phyloP scores from a whole-genome alignment of 2,113 vertebrate species.

The Spheniscus mendiculus region DNA sequence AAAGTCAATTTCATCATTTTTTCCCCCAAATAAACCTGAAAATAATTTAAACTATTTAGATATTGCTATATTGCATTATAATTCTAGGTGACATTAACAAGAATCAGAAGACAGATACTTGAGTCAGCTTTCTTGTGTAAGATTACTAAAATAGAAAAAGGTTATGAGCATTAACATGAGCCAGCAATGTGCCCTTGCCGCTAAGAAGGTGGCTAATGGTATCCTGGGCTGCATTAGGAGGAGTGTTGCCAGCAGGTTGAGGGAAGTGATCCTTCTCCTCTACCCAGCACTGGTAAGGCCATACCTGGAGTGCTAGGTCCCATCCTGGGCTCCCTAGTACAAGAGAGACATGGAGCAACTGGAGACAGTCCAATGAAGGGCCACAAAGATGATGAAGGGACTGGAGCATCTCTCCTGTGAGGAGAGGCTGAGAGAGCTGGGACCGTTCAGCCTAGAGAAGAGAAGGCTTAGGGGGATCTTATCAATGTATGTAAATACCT shows the following conservation, averaged over 20 bases:
- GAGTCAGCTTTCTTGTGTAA: neutral
- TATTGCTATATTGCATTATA: neutral
- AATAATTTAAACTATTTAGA: neutral
- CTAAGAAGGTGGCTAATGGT: neutral
- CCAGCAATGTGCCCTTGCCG: rapidly evolving
- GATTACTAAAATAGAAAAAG: neutral
- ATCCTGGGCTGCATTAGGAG: neutral
- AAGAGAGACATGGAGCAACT: neutral
- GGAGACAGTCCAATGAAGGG: neutral
- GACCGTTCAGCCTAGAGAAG: neutral
- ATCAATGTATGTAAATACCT: neutral
- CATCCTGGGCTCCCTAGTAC: neutral
- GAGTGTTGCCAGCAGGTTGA: neutral
- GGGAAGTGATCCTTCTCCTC: neutral
- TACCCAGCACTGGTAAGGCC: neutral
- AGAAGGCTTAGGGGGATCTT: neutral
- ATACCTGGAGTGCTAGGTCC: neutral
- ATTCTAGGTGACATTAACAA: neutral
- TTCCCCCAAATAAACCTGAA: neutral
- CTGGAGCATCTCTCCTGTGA: neutral
- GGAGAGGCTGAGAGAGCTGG: neutral
- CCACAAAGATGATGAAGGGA: neutral
- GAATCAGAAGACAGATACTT: neutral
- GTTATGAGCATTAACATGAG: neutral
- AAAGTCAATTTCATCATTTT: neutral